Evolutionary conservation across 30 jellyfish, hydroid and myxozoan genomes (phyloP).

Genomic region (Hydra vulgaris): DNA sequence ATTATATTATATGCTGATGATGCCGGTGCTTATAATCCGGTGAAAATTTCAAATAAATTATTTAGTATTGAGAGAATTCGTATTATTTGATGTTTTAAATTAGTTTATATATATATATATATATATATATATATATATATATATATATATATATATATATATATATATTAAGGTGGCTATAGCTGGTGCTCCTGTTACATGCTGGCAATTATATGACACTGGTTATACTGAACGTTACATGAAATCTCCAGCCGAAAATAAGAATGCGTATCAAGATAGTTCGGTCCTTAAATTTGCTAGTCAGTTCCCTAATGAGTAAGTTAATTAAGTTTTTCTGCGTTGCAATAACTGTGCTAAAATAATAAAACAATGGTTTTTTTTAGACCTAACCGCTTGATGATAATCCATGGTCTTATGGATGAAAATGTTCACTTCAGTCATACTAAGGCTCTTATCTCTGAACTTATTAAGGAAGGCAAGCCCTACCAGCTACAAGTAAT

Average conservation of each 20-base stretch:
- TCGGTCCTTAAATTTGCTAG: conserved; percentile 53
- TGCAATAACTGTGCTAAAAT: background rate
- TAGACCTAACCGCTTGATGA: conserved; percentile 71
- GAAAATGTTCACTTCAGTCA: conserved; percentile 91
- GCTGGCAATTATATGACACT: conserved; percentile 89
- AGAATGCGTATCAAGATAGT: conserved; percentile 58
- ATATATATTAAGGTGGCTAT: conserved; percentile 67
- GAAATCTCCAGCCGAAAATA: conserved; percentile 51
- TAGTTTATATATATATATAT: too few relatives aligned
- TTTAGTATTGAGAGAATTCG: too few relatives aligned
- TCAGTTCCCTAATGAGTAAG: conserved; percentile 67
- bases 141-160: too few relatives aligned
- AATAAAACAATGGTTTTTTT: background rate
- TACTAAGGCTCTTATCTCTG: conserved; percentile 48
- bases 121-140: too few relatives aligned
- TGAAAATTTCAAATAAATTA: too few relatives aligned
- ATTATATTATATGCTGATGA: too few relatives aligned
- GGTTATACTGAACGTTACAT: conserved; percentile 91
- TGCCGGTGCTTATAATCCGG: too few relatives aligned
- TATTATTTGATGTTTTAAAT: too few relatives aligned
- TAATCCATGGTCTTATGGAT: conserved; percentile 79
- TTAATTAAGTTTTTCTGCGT: background rate
- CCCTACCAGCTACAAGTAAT: conserved; percentile 81
- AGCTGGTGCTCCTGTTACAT: conserved; percentile 95
- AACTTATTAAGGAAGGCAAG: conserved; percentile 66